These are phyloP conservation scores for Heliothis peltigera DNA, from an alignment of 2,888 invertebrate genomes.

Conservation along the genomic window DNA sequence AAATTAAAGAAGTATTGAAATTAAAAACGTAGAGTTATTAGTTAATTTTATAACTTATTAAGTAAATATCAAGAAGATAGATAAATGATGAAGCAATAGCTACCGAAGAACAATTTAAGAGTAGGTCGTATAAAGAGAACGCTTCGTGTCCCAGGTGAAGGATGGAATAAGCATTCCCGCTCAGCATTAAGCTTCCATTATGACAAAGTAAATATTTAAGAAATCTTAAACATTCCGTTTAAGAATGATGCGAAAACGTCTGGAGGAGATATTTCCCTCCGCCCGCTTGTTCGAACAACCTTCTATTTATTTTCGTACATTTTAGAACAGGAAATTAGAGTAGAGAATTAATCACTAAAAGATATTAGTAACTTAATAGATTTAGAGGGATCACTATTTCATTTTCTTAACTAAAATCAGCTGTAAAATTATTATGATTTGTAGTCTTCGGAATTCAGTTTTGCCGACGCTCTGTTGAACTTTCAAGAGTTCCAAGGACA, in stretches of 20 bases:
- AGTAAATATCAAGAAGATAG: too few relatives aligned
- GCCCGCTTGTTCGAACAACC: slow-evolving; percentile 2
- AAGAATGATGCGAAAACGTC: slow-evolving; percentile 39
- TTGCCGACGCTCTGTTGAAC: slow-evolving; percentile 1
- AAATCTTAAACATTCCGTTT: slow-evolving; percentile 47
- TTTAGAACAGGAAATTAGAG: slow-evolving; percentile 12
- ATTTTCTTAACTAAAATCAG: slow-evolving; percentile 1
- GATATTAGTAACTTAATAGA: slow-evolving; percentile 21
- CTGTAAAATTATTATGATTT: not conserved
- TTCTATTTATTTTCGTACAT: slow-evolving; percentile 30
- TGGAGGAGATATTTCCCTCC: slow-evolving; percentile 7
- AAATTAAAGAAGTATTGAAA: too few relatives aligned
- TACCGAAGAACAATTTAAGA: not conserved
- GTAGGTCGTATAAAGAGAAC: not conserved
- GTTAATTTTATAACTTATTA: too few relatives aligned
- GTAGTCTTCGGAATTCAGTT: not conserved
- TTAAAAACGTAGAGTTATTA: too few relatives aligned
- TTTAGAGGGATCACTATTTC: not conserved
- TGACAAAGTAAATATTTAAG: slow-evolving; percentile 56
- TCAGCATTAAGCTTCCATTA: slow-evolving; percentile 50
- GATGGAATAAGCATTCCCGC: slow-evolving; percentile 39
- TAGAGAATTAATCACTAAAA: slow-evolving; percentile 12
- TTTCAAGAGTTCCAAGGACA: slow-evolving; percentile 23
- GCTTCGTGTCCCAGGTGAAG: slow-evolving; percentile 24
- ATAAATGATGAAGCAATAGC: not conserved